These are phyloP conservation scores for Vimba vimba DNA, from an alignment of 2,113 vertebrate species.

Conservation along the genomic window DNA sequence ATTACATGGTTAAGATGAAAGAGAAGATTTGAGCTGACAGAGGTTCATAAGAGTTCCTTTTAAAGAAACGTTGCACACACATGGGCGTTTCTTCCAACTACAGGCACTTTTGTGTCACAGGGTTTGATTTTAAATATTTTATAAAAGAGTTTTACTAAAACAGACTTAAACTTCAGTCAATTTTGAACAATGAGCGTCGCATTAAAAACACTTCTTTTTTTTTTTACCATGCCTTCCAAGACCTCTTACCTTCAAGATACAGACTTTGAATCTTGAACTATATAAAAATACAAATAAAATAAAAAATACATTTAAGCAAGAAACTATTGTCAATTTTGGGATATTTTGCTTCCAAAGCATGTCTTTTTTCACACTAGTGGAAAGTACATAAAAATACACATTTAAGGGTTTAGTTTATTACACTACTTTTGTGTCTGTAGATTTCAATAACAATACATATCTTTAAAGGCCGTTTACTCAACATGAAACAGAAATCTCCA, in stretches of 20 bases:
- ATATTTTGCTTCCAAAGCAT: not conserved
- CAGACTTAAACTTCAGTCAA: not conserved
- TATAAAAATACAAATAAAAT: not conserved
- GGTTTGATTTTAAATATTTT: not conserved
- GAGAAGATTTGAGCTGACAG: conserved; percentile 13
- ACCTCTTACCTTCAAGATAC: not conserved
- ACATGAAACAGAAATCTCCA: no score
- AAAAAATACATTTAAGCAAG: not conserved
- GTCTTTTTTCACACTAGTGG: not conserved
- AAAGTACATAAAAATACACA: not conserved
- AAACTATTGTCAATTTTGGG: not conserved
- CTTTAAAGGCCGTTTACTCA: no score
- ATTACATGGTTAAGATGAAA: not conserved
- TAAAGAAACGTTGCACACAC: not conserved
- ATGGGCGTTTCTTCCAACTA: not conserved
- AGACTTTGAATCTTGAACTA: not conserved
- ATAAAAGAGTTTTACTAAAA: not conserved
- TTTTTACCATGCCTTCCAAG: not conserved
- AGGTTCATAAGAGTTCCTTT: not conserved
- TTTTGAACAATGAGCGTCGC: not conserved
- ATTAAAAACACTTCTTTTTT: no score
- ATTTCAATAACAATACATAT: not conserved
- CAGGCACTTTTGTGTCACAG: not conserved
- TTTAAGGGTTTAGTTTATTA: not conserved
- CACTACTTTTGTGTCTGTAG: not conserved